phyloP scores from a whole-genome alignment of 2,113 vertebrate species.

The Hyperoodon ampullatus region DNA sequence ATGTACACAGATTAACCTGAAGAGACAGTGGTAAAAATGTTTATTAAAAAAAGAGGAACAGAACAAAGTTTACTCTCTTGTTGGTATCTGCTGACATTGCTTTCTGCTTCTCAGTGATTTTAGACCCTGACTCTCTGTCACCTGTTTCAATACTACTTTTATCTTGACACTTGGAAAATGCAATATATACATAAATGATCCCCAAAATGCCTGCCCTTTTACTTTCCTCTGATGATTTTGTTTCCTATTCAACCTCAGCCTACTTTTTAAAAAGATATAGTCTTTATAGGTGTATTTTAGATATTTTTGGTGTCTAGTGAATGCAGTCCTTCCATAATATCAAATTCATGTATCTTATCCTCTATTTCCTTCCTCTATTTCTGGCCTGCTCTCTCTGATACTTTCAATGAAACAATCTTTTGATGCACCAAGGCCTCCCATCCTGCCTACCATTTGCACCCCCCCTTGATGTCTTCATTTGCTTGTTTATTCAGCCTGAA shows the following conservation, averaged over 20 bases:
- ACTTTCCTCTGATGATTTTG: neutral
- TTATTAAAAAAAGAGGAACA: neutral
- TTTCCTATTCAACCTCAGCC: neutral
- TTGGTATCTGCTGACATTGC: neutral
- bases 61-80: neutral
- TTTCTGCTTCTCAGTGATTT: neutral
- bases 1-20: neutral
- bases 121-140: neutral
- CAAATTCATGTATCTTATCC: neutral
- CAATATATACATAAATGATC: neutral
- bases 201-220: neutral
- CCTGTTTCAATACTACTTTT: neutral
- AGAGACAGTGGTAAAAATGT: neutral
- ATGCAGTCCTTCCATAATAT: neutral
- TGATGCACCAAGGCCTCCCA: neutral
- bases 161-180: neutral
- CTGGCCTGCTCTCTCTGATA: neutral
- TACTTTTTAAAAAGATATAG: neutral
- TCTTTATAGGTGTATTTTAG: neutral
- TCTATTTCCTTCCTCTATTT: neutral
- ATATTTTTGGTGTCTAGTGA: neutral
- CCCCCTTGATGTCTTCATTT: neutral
- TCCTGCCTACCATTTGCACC: neutral
- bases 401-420: neutral
- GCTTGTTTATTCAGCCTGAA: neutral